Percentiles rank a stretch among this genome's conserved stretches.
phyloP scores from a whole-genome alignment of 2,888 invertebrate species.

The Cacoxenus indagator region DNA sequence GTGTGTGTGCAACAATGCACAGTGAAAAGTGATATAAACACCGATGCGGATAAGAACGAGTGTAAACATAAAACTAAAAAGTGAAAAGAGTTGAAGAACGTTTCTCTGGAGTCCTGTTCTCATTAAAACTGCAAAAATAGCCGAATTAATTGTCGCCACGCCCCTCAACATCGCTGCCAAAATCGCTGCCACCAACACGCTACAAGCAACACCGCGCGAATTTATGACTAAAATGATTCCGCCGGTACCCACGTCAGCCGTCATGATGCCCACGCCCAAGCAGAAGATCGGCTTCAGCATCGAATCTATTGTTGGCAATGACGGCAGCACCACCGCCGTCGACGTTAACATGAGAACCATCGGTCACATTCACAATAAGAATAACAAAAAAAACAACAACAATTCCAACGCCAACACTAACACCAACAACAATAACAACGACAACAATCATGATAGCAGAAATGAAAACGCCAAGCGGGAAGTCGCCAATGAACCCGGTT shows the following conservation, averaged over 20 bases:
- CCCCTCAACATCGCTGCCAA: constrained; percentile 26
- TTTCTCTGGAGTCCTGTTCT: constrained; percentile 26
- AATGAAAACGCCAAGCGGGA: constrained; percentile 41
- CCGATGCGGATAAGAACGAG: background rate
- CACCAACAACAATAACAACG: constrained; percentile 36
- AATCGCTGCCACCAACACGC: constrained; percentile 27
- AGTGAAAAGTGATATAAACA: constrained; percentile 1
- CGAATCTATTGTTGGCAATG: constrained; percentile 91
- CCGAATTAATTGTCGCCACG: constrained; percentile 55
- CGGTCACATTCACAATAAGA: too few species aligned
- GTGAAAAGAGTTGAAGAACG: constrained; percentile 33
- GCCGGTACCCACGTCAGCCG: constrained; percentile 93
- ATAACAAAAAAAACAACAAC: too few species aligned
- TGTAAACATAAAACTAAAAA: too few species aligned
- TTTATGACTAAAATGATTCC: constrained; percentile 85
- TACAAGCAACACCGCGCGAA: constrained; percentile 52
- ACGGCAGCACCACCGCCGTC: constrained; percentile 44
- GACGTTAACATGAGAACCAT: constrained; percentile 34
- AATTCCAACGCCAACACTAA: constrained; percentile 30
- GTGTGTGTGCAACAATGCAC: background rate
- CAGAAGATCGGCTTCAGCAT: constrained; percentile 96
- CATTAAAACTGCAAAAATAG: constrained; percentile 56
- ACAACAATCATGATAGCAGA: constrained; percentile 25
- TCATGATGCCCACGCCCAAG: constrained; percentile 88
- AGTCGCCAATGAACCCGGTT: constrained; percentile 55